A percentile compares a stretch with the other conserved stretches of the same genome.
Evolutionary conservation across 2,113 vertebrate species (phyloP).

Genomic region (Gila orcuttii): DNA sequence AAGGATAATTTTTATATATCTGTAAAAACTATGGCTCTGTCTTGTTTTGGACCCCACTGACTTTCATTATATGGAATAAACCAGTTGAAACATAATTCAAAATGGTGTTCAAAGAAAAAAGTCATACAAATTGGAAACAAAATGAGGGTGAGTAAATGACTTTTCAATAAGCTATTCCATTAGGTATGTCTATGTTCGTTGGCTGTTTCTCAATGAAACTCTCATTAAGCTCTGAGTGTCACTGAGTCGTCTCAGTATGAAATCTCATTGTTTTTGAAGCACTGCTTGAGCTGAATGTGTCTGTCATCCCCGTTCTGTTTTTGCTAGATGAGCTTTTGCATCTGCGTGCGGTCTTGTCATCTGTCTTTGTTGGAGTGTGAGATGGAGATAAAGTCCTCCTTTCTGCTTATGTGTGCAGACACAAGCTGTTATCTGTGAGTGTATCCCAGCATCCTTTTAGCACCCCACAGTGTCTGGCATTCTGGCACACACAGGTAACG

Average conservation of each 20-base stretch:
- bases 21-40: neutral
- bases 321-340: conserved; percentile 20
- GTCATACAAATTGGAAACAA: neutral
- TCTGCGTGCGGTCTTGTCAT: conserved; percentile 26
- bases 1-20: too few relatives aligned
- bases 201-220: conserved; percentile 20
- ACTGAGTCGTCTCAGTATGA: conserved; percentile 10
- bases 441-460: conserved; percentile 25
- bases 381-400: neutral
- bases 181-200: neutral
- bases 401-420: conserved; percentile 27
- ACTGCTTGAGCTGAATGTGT: neutral
- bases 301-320: conserved; percentile 4
- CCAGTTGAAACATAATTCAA: neutral
- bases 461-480: conserved; percentile 19
- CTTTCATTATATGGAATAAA: neutral
- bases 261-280: conserved; percentile 33
- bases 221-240: neutral
- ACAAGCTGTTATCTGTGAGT: conserved; percentile 24
- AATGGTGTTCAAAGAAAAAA: neutral
- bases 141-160: neutral
- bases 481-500: conserved; percentile 18
- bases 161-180: neutral
- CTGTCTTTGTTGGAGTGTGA: conserved; percentile 35
- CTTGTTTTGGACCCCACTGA: neutral